Base-by-base conservation (phyloP, 2,888 invertebrate genomes). In the Formica aserva region DNA sequence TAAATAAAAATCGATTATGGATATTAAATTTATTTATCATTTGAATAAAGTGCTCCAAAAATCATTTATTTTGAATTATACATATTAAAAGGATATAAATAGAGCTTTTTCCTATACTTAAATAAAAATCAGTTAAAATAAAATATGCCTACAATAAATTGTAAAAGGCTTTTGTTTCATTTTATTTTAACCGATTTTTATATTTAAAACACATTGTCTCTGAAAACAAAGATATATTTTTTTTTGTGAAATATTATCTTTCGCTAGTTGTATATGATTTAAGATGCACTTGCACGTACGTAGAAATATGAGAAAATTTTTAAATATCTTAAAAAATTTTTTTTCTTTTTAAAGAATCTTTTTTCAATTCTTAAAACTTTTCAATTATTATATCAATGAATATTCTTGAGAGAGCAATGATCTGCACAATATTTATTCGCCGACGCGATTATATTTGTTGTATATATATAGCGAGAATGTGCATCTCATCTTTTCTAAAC, bases 401-500 rank as follows among this genome's bases (percentile, higher is more conserved):
- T 52, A 48, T 52, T 32, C n/a, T 48, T 32, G 15, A 32, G 15
- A 45, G 13, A n/a, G 4, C 15, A 52, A 35, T 18, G 22, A 22
- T 5, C 26, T 57, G 11, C 8, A 22, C 11, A 15, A 38, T 22
- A 18, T 71, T 55, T n/a, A 38, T 26, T 13, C 3, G 6, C 1
- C 13, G 52, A 8, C 8, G 15, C 26, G 18, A 60, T 72, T 57
- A 38, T 60, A 11, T 38, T 38, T 38, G 38, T 26, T 13, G 9
- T 35, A 29, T 29, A 26, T 26, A 22, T 45, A 15, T 29, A 60
- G 3, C 29, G 26, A 22, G 22, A 22, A n/a, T 63, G 26, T 13
- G 41, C 60, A 60, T 78, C 57, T 45, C 38, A 48, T 35, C 15
- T 29, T 22, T 69, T 62, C 38, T 78, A 67, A 62, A 35, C 63